Evolutionary conservation across 2,888 invertebrate species (phyloP).

Genomic region (Boloria selene): DNA sequence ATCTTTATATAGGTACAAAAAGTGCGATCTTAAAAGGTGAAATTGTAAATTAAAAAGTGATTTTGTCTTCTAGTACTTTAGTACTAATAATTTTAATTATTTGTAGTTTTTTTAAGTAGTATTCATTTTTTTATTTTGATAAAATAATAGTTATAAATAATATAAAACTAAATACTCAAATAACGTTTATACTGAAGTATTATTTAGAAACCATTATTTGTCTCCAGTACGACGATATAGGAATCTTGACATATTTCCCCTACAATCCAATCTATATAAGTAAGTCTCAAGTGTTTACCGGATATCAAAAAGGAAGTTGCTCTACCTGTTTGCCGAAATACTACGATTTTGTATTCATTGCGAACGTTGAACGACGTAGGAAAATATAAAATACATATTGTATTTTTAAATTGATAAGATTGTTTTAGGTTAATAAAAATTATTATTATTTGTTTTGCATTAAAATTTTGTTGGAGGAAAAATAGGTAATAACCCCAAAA

Average conservation of each 20-base stretch:
- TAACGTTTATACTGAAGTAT: neutral
- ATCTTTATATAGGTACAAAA: no score
- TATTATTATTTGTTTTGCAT: neutral
- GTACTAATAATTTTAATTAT: no score
- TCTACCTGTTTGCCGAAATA: constrained; percentile 15
- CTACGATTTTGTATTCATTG: constrained; percentile 18
- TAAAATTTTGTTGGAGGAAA: no score
- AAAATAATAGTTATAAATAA: neutral
- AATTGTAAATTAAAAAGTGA: no score
- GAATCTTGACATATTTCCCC: constrained; percentile 51
- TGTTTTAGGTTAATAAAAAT: neutral
- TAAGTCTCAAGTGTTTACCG: constrained; percentile 41
- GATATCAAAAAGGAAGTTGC: constrained; percentile 17
- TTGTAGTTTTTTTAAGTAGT: no score
- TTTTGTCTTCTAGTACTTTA: no score
- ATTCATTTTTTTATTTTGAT: no score
- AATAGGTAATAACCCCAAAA: no score
- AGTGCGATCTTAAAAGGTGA: no score
- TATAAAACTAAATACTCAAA: neutral
- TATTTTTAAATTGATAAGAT: constrained; percentile 6
- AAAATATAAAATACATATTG: constrained; percentile 10
- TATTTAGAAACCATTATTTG: constrained; percentile 13
- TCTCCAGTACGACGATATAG: neutral
- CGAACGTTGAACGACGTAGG: constrained; percentile 1
- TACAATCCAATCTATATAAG: constrained; percentile 63